Evolutionary conservation across 2,797 vertebrate genomes (phyloP), one percentile per base, ranked within the genome.

Genomic region (Pachyuromys duprasi): DNA sequence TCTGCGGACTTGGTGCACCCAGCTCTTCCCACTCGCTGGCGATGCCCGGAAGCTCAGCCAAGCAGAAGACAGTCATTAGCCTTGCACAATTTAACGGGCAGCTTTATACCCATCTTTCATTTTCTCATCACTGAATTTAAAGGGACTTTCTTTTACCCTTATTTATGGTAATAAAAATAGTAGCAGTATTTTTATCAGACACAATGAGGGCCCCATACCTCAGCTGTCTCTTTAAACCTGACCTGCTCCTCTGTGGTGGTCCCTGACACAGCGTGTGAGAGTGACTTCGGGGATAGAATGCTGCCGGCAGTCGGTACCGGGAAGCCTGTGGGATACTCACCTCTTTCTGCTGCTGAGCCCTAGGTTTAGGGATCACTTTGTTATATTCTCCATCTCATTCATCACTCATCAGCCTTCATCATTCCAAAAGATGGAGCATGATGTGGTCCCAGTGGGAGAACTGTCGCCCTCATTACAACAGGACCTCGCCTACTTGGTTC

Each of bases 101-200:
- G 63, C 83, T 93, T 86, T 82, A 86, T 76, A 36, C 1, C 0
- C 49, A 82, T 94, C 31, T 93, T 86, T 91, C 13, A 28, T 74
- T 92, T 97, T 92, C 69, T 83, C 28, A 75, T 84, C 69, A 74
- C 78, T 78, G 81, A 89, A 93, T 94, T 89, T 95, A 53, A 87
- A 92, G 92, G 76, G 20, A 26, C 36, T 91, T 94, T 92, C 55
- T 57, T 57, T 57, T 18, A 86, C 33, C 36, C 4, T 92, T 87
- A 79, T 84, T 78, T 91, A 24, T 82, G 36, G 18, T 75, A 95
- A 74, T 95, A 53, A 94, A 90, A 96, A 92, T 49, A 75, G 33
- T 53, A 72, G 74, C 26, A 31, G 55, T 86, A 15, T 82, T 92
- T 92, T 95, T 60, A 80, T 87, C 83, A 84, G 76, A 78, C 94